A percentile compares a stretch with the other conserved stretches of the same genome.
These are phyloP conservation scores for Alexandromys fortis DNA, from an alignment of 2,113 vertebrate species.

Conservation along the genomic window DNA sequence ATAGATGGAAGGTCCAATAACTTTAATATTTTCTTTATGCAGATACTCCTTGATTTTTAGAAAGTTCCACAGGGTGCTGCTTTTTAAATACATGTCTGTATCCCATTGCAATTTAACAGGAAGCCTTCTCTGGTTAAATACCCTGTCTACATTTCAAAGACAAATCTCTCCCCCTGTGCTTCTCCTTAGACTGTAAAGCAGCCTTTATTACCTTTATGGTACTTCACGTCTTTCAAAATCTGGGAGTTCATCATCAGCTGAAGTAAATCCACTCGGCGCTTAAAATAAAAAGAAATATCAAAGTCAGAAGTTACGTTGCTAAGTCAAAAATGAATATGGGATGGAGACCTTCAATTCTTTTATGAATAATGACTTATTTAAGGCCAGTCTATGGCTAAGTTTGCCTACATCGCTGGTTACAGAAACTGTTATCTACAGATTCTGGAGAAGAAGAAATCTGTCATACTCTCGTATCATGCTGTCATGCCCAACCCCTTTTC, in stretches of 20 bases:
- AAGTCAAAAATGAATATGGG: neutral
- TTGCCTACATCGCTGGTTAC: neutral
- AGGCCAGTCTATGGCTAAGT: too few relatives aligned
- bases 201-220: conserved; percentile 78
- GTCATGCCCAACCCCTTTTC: neutral
- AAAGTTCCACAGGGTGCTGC: neutral
- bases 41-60: accelerated
- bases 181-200: too few relatives aligned
- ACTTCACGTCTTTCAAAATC: conserved; percentile 44
- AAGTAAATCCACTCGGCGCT: conserved; percentile 86
- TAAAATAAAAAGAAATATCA: neutral
- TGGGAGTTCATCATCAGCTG: conserved; percentile 83
- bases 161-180: accelerated
- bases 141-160: neutral
- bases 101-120: neutral
- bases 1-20: neutral
- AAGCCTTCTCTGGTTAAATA: neutral
- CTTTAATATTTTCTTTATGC: neutral
- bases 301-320: neutral
- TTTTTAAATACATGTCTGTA: neutral
- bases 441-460: neutral
- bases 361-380: neutral
- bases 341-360: neutral
- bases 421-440: neutral
- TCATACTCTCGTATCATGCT: neutral